phyloP scores from a whole-genome alignment of 2,797 vertebrate species.

The Taenioides sp. region DNA sequence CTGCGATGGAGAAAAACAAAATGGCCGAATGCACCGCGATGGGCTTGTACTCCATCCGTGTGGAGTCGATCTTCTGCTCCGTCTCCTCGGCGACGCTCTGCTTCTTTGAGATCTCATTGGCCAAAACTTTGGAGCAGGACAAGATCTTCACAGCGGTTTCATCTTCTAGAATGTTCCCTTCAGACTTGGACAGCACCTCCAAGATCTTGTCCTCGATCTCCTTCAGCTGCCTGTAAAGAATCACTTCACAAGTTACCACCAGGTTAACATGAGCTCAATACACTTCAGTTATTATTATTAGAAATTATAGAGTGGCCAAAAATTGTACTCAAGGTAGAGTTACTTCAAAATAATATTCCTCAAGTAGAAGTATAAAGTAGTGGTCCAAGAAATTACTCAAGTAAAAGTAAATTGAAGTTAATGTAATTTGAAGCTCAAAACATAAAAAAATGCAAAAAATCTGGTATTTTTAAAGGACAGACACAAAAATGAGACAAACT shows the following conservation, averaged over 20 bases:
- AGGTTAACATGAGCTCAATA: too few relatives aligned
- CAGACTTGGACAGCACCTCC: slow-evolving; percentile 87
- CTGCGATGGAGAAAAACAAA: slow-evolving; percentile 92
- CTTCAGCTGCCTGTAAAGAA: slow-evolving; percentile 82
- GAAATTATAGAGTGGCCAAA: too few relatives aligned
- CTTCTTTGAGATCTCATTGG: slow-evolving; percentile 91
- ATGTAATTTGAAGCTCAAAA: too few relatives aligned
- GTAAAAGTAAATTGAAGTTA: too few relatives aligned
- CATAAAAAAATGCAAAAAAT: too few relatives aligned
- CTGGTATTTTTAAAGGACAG: too few relatives aligned
- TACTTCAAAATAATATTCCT: too few relatives aligned
- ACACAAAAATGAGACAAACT: too few relatives aligned
- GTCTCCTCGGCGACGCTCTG: slow-evolving; percentile 87
- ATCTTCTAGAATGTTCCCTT: slow-evolving; percentile 94
- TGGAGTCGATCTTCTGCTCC: slow-evolving; percentile 88
- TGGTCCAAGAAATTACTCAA: too few relatives aligned
- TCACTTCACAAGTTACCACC: neutral
- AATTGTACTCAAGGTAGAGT: too few relatives aligned
- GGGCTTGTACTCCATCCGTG: slow-evolving; percentile 89
- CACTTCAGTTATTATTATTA: too few relatives aligned
- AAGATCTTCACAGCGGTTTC: slow-evolving; percentile 89
- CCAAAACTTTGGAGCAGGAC: slow-evolving; percentile 88
- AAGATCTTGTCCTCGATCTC: slow-evolving; percentile 95
- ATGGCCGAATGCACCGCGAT: slow-evolving; percentile 89
- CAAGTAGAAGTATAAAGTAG: too few relatives aligned